phyloP scores from a whole-genome alignment of 2,113 vertebrate species.

The Cepphus grylle region DNA sequence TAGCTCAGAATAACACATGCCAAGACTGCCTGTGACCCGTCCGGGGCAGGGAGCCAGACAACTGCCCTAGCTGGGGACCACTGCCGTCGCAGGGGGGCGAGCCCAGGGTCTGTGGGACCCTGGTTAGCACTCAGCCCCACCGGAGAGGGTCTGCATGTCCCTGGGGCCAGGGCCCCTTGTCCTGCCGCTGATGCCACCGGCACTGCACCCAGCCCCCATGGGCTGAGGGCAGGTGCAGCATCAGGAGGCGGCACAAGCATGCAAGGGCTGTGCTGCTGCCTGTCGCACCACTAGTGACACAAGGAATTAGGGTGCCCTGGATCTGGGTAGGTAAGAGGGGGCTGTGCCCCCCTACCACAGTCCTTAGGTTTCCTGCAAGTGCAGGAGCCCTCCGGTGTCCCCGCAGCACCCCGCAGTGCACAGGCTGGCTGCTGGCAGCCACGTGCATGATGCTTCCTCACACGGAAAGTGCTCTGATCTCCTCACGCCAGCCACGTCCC shows the following conservation, averaged over 20 bases:
- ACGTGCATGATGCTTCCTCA: neutral
- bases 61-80: rapidly evolving
- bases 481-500: neutral
- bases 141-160: neutral
- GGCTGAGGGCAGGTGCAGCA: neutral
- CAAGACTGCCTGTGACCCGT: rapidly evolving
- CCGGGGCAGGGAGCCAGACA: rapidly evolving
- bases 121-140: neutral
- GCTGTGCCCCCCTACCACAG: neutral
- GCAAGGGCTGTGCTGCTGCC: neutral
- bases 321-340: neutral
- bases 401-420: neutral
- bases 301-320: neutral
- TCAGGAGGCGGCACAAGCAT: neutral
- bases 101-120: neutral
- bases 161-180: neutral
- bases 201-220: rapidly evolving
- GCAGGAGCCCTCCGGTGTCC: neutral
- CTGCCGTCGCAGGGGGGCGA: rapidly evolving
- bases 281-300: rapidly evolving
- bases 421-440: neutral
- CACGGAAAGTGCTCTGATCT: neutral
- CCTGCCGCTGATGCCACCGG: neutral
- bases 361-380: neutral
- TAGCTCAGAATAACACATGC: too few relatives aligned